Base-by-base conservation (phyloP, 92 coral and sea anemone species). In the Bergia puertoricense region DNA sequence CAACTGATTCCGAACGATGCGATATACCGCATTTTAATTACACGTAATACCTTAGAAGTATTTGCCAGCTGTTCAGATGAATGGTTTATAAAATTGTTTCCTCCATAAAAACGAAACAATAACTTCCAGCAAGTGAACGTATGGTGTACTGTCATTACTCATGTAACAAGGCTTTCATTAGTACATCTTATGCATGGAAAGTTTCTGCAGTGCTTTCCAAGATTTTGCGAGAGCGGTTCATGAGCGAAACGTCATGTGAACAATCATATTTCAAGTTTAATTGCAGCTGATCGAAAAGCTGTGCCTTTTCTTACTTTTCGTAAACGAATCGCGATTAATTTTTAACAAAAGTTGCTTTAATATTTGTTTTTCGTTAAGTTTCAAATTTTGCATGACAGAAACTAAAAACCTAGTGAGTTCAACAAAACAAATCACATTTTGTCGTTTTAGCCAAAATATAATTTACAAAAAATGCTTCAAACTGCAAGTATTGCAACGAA, bases 21-120 rank as follows among this genome's bases (percentile, higher is more conserved):
- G 81, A 22, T 43, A 59, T n/a, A 22, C 81, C 45, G 81, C 57
- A 77, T 75, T 77, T 77, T 77, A 45, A 44, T 45, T 77, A 77
- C 37, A 77, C 62, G 57, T 77, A 77, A 44, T 43, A 7, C 56
- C 7, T 77, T 20, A 77, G 57, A 77, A 20, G 30, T 15, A 68
- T 68, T 68, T 77, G 44, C 57, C 30, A 77, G 44, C 81, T 44
- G 81, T 14, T 77, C 23, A 77, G 42, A 77, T 77, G 81, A 77
- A 77, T 20, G 4, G 51, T 42, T 77, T 46, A 57, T 44, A 77
- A 77, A 44, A 44, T 10, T 20, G 16, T 44, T 10, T 43, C 4
- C 38, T 44, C 51, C 3, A 37, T 77, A 39, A 74, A 74, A 16
- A 74, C 46, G 45, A 77, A 18, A 22, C 13, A 75, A 75, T 38